phyloP scores from a whole-genome alignment of 2,797 vertebrate genomes.

The Columba guinea region DNA sequence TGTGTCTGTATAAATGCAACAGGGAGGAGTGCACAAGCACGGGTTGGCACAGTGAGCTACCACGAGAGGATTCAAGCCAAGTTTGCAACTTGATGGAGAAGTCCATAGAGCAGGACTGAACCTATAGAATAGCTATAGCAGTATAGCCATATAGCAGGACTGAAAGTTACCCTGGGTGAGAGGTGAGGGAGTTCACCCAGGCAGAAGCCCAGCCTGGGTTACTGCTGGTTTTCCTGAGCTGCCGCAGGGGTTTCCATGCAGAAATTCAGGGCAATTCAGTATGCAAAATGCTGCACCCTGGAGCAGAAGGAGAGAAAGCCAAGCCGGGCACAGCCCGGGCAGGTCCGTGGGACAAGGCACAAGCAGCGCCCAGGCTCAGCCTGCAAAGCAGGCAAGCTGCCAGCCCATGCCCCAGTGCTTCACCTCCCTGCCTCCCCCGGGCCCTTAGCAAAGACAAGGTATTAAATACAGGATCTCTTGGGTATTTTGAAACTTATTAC shows the following conservation, averaged over 20 bases:
- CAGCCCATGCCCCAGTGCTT: not conserved
- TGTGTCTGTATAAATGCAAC: not conserved
- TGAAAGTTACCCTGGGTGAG: not conserved
- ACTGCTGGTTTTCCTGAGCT: not conserved
- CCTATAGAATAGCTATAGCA: rapidly evolving
- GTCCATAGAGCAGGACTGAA: not conserved
- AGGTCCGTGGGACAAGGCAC: not conserved
- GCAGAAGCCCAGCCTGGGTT: not conserved
- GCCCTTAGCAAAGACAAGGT: not conserved
- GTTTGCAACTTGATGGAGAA: not conserved
- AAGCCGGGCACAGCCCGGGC: not conserved
- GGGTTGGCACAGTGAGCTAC: not conserved
- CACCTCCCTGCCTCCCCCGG: not conserved
- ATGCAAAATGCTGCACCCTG: not conserved
- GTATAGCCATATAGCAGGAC: not conserved
- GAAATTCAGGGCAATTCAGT: not conserved
- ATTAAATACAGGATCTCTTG: not conserved
- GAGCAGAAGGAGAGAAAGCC: not conserved
- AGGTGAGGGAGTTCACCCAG: not conserved
- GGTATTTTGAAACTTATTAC: not conserved
- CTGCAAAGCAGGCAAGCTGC: not conserved
- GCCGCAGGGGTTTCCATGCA: not conserved
- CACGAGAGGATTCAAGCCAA: not conserved
- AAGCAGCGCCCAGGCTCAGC: not conserved
- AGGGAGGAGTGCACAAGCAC: not conserved